phyloP scores from a whole-genome alignment of 2,113 vertebrate genomes.

The Halichoeres trimaculatus region DNA sequence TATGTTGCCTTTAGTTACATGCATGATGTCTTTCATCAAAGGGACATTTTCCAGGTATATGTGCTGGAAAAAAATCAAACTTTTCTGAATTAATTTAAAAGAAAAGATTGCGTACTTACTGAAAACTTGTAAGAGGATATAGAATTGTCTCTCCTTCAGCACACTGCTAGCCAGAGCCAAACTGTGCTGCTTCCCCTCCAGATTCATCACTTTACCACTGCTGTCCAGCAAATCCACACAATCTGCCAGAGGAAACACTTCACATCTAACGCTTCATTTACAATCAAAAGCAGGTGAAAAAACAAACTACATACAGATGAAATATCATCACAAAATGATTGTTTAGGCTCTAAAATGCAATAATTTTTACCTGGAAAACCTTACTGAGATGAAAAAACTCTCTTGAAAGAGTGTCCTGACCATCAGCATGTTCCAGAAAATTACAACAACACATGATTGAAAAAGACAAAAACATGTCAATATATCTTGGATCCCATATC shows the following conservation, averaged over 20 bases:
- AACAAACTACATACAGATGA: no score
- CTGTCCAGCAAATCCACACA: constrained; percentile 79
- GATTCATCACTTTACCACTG: constrained; percentile 68
- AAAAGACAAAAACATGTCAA: no score
- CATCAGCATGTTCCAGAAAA: no score
- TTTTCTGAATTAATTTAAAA: background rate
- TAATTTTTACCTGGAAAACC: no score
- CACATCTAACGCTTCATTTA: background rate
- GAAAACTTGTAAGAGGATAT: constrained; percentile 71
- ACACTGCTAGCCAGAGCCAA: constrained; percentile 64
- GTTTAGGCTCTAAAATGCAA: no score
- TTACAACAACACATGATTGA: no score
- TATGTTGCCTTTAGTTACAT: background rate
- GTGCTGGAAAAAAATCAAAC: constrained; percentile 4
- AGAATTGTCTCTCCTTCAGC: constrained; percentile 74
- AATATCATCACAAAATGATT: no score
- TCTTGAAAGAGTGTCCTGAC: no score
- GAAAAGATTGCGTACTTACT: constrained; percentile 64
- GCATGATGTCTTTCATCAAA: no score
- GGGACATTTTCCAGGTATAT: no score
- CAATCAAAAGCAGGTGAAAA: background rate
- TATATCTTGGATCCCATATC: no score
- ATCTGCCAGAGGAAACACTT: constrained; percentile 41
- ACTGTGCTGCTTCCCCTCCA: constrained; percentile 68
- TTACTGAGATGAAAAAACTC: no score